These are phyloP conservation scores for Drosophila bifasciata DNA, from an alignment of 1,140 invertebrate genomes.

Conservation along the genomic window DNA sequence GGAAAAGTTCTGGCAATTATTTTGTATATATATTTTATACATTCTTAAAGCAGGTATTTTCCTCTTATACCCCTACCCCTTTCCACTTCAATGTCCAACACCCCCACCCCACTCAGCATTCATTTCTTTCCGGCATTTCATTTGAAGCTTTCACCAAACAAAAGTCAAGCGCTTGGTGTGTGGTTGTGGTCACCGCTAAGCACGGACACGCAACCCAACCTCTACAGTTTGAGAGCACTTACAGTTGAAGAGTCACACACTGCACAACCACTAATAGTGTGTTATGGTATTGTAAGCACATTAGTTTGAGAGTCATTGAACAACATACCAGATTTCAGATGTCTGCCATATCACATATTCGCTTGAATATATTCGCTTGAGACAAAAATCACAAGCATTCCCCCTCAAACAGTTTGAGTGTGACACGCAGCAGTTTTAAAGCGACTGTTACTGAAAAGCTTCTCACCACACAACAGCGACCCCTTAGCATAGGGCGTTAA, in stretches of 20 bases:
- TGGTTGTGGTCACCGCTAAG: conserved; percentile 47
- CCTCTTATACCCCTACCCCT: too few species aligned
- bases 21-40: too few species aligned
- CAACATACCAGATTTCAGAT: too few species aligned
- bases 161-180: background rate
- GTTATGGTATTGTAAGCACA: too few species aligned
- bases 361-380: too few species aligned
- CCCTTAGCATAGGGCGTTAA: conserved; percentile 16
- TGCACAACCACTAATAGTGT: conserved; percentile 5
- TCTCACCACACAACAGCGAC: conserved; percentile 1
- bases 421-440: background rate
- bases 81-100: too few species aligned
- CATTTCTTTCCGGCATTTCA: background rate
- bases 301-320: too few species aligned
- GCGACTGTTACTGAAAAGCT: conserved; percentile 10
- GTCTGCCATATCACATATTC: too few species aligned
- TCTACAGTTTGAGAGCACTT: conserved; percentile 1
- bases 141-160: background rate
- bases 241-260: background rate
- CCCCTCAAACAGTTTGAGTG: conserved; percentile 18
- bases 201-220: too few species aligned
- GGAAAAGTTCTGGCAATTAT: background rate
- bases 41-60: too few species aligned
- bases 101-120: background rate
- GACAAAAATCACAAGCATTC: too few species aligned